Evolutionary conservation across 2,113 vertebrate species (phyloP).

Genomic region (Alectura lathami): DNA sequence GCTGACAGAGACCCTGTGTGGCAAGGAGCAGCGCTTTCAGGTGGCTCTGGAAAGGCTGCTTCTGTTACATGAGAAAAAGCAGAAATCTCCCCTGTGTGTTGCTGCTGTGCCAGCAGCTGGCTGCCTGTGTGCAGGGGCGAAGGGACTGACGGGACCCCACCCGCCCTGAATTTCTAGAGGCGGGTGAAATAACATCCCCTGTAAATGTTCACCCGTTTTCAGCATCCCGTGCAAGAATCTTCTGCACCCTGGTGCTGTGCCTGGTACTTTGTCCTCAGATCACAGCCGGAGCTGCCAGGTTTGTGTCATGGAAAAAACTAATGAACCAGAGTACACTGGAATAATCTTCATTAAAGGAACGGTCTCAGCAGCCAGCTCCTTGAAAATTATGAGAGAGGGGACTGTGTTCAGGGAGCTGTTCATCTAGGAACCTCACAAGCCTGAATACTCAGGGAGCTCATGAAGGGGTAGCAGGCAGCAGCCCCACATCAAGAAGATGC

Average conservation of each 20-base stretch:
- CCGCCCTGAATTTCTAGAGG: background rate
- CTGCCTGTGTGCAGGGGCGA: background rate
- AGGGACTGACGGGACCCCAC: background rate
- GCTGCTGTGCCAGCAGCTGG: background rate
- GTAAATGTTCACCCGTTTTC: background rate
- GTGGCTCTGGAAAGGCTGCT: background rate
- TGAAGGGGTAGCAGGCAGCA: background rate
- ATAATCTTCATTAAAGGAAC: background rate
- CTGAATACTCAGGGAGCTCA: background rate
- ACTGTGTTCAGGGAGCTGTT: background rate
- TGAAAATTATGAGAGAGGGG: background rate
- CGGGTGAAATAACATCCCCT: background rate
- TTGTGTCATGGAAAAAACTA: conserved; percentile 2
- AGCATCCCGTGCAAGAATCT: background rate
- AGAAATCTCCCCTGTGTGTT: background rate
- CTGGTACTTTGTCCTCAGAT: background rate
- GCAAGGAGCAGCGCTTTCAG: background rate
- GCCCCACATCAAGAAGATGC: background rate
- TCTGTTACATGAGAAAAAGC: background rate
- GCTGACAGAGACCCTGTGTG: background rate
- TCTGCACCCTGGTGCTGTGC: background rate
- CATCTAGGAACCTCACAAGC: background rate
- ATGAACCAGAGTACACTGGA: background rate
- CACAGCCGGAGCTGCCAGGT: conserved; percentile 9
- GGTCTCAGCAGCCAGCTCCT: background rate